Evolutionary conservation across 2,113 vertebrate genomes (phyloP).

Genomic region (Potamarius usumacintae): DNA sequence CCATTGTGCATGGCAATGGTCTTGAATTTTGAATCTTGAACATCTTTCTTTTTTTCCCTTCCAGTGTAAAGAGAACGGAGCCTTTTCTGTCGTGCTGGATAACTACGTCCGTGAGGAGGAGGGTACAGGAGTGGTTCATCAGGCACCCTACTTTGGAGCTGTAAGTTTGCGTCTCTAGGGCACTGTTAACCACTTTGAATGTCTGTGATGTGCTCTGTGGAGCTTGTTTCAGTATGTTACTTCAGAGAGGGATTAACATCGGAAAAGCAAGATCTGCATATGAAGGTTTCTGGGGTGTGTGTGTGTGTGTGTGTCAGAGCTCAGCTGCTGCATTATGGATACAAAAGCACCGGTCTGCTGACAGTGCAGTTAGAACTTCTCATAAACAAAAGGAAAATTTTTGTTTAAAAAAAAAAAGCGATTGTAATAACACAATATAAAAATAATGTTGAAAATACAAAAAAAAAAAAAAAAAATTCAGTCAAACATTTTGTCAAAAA

Average conservation of each 20-base stretch:
- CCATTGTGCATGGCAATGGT: no score
- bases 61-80: conserved; percentile 83
- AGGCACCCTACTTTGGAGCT: conserved; percentile 96
- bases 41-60: neutral
- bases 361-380: neutral
- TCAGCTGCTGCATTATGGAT: neutral
- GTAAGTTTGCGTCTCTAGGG: conserved; percentile 74
- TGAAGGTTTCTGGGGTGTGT: neutral
- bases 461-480: no score
- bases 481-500: neutral
- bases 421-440: neutral
- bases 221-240: neutral
- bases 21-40: no score
- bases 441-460: neutral
- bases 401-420: neutral
- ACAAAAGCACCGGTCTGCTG: neutral
- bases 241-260: neutral
- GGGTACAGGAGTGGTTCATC: conserved; percentile 93
- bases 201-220: neutral
- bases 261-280: neutral
- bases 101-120: conserved; percentile 93
- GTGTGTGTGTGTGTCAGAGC: neutral
- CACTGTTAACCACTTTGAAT: conserved; percentile 3
- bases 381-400: no score
- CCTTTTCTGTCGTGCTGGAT: conserved; percentile 87